A percentile compares a stretch with the other conserved stretches of the same genome.
Conservation (phyloP, 2,797 vertebrate species). For the Nyctalus aviator region DNA sequence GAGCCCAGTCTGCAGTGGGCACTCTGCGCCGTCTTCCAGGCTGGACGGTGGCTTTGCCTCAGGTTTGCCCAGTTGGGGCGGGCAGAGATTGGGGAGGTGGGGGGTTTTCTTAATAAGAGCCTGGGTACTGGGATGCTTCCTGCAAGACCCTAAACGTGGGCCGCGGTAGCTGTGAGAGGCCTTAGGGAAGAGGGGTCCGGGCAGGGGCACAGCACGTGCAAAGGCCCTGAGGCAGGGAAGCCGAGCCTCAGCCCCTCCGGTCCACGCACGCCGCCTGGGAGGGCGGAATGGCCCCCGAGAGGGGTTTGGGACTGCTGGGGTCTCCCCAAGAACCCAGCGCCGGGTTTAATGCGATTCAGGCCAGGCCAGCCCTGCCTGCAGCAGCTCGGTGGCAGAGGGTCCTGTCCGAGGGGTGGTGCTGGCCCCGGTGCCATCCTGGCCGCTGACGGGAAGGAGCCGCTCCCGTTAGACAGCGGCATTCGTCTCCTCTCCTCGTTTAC, state of each 20-base stretch:
- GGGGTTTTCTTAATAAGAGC: background rate
- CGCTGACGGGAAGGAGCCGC: background rate
- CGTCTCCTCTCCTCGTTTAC: background rate
- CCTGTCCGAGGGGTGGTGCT: background rate
- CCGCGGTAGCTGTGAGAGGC: background rate
- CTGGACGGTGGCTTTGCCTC: background rate
- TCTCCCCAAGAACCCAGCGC: background rate
- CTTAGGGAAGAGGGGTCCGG: background rate
- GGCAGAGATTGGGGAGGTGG: accelerated
- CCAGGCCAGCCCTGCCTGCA: background rate
- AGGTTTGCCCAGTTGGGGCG: accelerated
- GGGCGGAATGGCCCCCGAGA: background rate
- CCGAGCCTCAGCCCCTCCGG: background rate
- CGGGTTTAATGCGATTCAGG: background rate
- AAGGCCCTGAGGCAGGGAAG: background rate
- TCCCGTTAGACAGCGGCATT: no score
- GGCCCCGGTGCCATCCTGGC: background rate
- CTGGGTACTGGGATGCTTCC: background rate
- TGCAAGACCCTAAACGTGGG: background rate
- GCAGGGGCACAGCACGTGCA: background rate
- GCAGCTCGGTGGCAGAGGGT: background rate
- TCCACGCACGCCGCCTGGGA: background rate
- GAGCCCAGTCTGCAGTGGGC: background rate
- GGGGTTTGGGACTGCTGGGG: background rate
- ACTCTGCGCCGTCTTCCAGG: background rate